Percentiles rank a stretch among this genome's conserved stretches.
Conservation (phyloP, 2,888 invertebrate species). For the Parnassius mnemosyne region DNA sequence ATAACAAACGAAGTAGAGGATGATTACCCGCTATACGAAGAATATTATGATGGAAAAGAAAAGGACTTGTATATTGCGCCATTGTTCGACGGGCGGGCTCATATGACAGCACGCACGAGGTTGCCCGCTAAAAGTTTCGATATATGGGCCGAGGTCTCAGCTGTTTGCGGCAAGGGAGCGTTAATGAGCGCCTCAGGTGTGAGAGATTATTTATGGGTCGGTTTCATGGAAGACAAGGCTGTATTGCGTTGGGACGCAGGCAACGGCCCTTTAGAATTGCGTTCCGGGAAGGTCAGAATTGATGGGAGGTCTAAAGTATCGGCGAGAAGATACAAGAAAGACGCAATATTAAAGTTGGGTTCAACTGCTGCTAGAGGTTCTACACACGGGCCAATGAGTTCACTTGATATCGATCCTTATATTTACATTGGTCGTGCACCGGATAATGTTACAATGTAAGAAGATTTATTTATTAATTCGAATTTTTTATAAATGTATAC, state of each 20-base stretch:
- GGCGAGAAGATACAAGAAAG: slow-evolving; percentile 68
- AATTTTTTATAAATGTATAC: not conserved
- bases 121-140: slow-evolving; percentile 70
- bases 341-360: slow-evolving; percentile 63
- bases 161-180: slow-evolving; percentile 65
- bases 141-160: slow-evolving; percentile 71
- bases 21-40: slow-evolving; percentile 50
- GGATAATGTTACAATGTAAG: slow-evolving; percentile 68
- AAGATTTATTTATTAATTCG: slow-evolving; percentile 18
- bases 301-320: slow-evolving; percentile 65
- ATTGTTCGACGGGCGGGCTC: slow-evolving; percentile 65
- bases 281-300: slow-evolving; percentile 59
- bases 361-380: slow-evolving; percentile 58
- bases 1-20: slow-evolving; percentile 57
- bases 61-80: slow-evolving; percentile 61
- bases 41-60: slow-evolving; percentile 54
- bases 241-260: slow-evolving; percentile 69
- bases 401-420: slow-evolving; percentile 66
- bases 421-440: slow-evolving; percentile 67
- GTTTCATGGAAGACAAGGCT: slow-evolving; percentile 60
- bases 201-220: slow-evolving; percentile 73
- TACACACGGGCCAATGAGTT: slow-evolving; percentile 66
- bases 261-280: slow-evolving; percentile 62
- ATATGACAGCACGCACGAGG: slow-evolving; percentile 59
- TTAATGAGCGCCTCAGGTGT: slow-evolving; percentile 64